Conservation (phyloP, 2,797 vertebrate species). For the Periophthalmus magnuspinnatus region DNA sequence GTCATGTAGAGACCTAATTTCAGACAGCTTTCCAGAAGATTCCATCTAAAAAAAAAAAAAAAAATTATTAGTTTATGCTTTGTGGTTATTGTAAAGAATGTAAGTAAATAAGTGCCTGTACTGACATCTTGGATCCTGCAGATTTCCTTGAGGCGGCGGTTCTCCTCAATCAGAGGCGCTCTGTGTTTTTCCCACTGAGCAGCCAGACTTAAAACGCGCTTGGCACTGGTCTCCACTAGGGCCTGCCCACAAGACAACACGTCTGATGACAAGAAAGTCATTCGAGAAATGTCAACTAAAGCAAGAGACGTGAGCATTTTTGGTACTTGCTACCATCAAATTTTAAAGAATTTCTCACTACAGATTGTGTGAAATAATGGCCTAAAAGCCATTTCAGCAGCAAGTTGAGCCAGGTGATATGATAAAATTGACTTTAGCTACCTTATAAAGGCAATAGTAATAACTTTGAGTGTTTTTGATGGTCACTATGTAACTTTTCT, state of each 20-base stretch:
- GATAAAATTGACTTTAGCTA: too few relatives aligned
- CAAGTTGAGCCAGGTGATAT: too few relatives aligned
- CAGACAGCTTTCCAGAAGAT: constrained; percentile 83
- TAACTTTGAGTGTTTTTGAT: too few relatives aligned
- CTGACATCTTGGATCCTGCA: constrained; percentile 83
- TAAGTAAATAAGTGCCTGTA: neutral
- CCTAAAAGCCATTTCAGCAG: too few relatives aligned
- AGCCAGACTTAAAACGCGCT: constrained; percentile 82
- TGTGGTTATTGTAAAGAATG: neutral
- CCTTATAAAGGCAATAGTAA: too few relatives aligned
- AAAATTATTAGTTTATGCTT: neutral
- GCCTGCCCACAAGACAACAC: constrained; percentile 58
- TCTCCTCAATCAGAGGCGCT: constrained; percentile 84
- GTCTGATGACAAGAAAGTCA: too few relatives aligned
- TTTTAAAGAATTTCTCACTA: too few relatives aligned
- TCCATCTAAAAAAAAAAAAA: constrained; percentile 74
- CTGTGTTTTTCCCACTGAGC: constrained; percentile 92
- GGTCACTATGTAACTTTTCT: too few relatives aligned
- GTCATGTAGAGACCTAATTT: constrained; percentile 86
- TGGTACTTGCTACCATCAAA: too few relatives aligned
- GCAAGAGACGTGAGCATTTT: neutral
- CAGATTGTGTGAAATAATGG: too few relatives aligned
- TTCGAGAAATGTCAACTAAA: neutral
- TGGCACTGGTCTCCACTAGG: constrained; percentile 83
- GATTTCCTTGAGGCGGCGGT: constrained; percentile 83